phyloP scores from a whole-genome alignment of 2,888 invertebrate species.

The Papilio protenor region DNA sequence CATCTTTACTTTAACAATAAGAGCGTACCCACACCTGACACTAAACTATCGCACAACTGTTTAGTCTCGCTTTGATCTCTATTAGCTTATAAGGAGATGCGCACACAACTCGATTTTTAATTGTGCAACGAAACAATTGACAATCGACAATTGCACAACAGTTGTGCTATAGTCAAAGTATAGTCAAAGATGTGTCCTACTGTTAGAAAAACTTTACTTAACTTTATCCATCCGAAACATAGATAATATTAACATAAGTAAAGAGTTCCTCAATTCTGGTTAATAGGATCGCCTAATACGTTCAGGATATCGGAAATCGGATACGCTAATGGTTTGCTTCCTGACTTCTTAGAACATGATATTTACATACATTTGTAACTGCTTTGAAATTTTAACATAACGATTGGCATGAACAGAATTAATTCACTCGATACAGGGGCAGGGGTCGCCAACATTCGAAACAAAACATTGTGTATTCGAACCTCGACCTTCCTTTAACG shows the following conservation, averaged over 20 bases:
- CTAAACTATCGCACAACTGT: too few relatives aligned
- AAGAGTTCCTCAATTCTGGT: conserved; percentile 27
- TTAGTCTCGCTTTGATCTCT: too few relatives aligned
- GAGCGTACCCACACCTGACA: too few relatives aligned
- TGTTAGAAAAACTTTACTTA: too few relatives aligned
- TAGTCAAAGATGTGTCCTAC: too few relatives aligned
- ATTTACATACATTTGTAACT: conserved; percentile 10
- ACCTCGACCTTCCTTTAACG: background rate
- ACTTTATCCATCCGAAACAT: background rate
- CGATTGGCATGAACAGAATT: conserved; percentile 21
- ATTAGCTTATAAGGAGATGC: too few relatives aligned
- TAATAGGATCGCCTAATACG: conserved; percentile 35
- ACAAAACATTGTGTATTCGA: background rate
- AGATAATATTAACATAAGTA: background rate
- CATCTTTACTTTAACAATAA: too few relatives aligned
- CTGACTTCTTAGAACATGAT: conserved; percentile 28
- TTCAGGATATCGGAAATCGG: conserved; percentile 36
- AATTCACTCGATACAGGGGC: background rate
- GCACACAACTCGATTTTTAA: too few relatives aligned
- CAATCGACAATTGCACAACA: too few relatives aligned
- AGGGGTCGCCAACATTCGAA: background rate
- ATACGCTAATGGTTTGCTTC: conserved; percentile 35
- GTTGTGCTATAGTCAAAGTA: too few relatives aligned
- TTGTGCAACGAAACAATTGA: too few relatives aligned
- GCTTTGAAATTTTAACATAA: conserved; percentile 28